Conservation (phyloP, 2,888 invertebrate species). For the Lathronympha strigana region DNA sequence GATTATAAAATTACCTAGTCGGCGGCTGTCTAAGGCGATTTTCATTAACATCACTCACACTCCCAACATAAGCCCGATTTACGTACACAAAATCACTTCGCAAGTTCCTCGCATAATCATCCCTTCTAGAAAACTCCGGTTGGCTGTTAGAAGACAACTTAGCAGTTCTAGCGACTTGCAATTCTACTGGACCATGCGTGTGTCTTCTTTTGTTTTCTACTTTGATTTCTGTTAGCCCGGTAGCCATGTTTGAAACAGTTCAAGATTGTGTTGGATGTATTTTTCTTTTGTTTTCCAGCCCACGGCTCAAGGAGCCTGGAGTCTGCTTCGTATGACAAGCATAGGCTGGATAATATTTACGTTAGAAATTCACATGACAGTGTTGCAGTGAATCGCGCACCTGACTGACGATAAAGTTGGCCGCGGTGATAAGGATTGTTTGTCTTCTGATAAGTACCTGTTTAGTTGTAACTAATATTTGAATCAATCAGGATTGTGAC, state of each 20-base stretch:
- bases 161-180: constrained; percentile 38
- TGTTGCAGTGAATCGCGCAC: neutral
- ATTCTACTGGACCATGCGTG: constrained; percentile 44
- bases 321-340: too few species aligned
- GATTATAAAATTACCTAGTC: constrained; percentile 55
- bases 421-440: constrained; percentile 25
- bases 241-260: constrained; percentile 27
- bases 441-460: constrained; percentile 10
- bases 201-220: constrained; percentile 44
- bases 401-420: constrained; percentile 22
- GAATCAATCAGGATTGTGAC: constrained; percentile 2
- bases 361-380: constrained; percentile 29
- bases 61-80: constrained; percentile 69
- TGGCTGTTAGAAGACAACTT: constrained; percentile 48
- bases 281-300: too few species aligned
- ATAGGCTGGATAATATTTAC: too few species aligned
- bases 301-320: too few species aligned
- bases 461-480: constrained; percentile 9
- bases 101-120: neutral
- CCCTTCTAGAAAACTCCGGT: neutral
- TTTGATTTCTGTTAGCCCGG: constrained; percentile 22
- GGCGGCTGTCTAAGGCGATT: constrained; percentile 49
- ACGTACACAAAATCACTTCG: constrained; percentile 65
- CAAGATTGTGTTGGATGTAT: too few species aligned
- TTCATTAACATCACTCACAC: constrained; percentile 58